Evolutionary conservation across 2,888 invertebrate genomes (phyloP), one percentile per base, ranked within the genome.

Genomic region (Eucera pruinosa): DNA sequence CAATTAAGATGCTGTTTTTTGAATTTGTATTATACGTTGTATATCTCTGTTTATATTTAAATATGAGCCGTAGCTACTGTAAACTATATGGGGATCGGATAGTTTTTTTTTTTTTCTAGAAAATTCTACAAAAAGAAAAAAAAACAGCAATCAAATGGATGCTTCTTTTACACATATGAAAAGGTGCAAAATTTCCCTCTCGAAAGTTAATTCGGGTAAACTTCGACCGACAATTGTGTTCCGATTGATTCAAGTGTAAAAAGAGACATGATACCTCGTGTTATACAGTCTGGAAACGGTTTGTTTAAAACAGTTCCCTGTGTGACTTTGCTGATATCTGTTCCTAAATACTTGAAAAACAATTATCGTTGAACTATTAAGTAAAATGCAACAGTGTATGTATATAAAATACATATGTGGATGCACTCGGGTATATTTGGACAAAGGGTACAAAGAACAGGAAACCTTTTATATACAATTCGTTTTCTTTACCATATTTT

Each of bases 21-120:
- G 54, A 81, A 81, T 83, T 79, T 86, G 85, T 88, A 86, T 60
- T 81, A 75, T 75, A 61, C 30, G 68, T 86, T 84, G 60, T 84
- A 85, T 85, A 85, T 87, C 86, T 83, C 82, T 87, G 68, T 86
- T 68, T 64, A 77, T 68, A 68, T 75, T 55, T 23, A 67, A 62
- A 47, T 58, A 47, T 30, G 23, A 62, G 23, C 13, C n/a, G 3
- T 45, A 33, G 18, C 0, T 47, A 0, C 36, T 25, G 33, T 41
- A 48, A 50, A 60, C 30, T 39, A 33, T 50, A 39, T 55, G 27
- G 69, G 61, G 25, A 43, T 43, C n/a, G 61, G 41, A 33, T 45
- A n/a, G 52, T 54, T 13, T 48, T 27, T 27, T 58, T 36, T 36
- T 33, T 7, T 33, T 33, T 5, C 33, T 7, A 7, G 4, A 5